Evolutionary conservation across 1,140 invertebrate genomes (phyloP).

Genomic region (Zaprionus nigranus): DNA sequence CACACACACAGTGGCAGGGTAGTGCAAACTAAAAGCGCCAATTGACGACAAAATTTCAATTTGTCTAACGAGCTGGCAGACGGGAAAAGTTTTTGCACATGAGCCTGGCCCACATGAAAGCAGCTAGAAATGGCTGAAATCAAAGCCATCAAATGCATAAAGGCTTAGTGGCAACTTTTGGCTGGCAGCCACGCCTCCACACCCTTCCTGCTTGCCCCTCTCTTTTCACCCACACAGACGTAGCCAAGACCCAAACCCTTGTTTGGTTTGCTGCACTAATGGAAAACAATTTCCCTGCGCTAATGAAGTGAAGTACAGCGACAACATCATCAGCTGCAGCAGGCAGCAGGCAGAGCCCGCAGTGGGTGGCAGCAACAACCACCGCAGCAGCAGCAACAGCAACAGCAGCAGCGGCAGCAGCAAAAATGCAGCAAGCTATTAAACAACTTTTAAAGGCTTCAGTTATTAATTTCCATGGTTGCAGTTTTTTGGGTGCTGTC

Average conservation of each 20-base stretch:
- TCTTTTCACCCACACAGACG: not conserved
- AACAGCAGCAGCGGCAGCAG: conserved; percentile 12
- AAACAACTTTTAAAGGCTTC: conserved; percentile 61
- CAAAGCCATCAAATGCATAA: conserved; percentile 82
- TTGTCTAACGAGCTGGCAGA: conserved; percentile 74
- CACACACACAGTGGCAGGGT: not conserved
- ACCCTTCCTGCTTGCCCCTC: not conserved
- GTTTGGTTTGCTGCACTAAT: conserved; percentile 45
- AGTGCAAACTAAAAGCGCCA: conserved; percentile 58
- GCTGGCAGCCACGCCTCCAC: conserved; percentile 6
- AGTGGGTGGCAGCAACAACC: conserved; percentile 7
- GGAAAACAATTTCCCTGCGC: conserved; percentile 69
- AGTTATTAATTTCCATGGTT: conserved; percentile 67
- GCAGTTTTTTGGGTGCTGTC: conserved; percentile 47
- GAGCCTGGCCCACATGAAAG: conserved; percentile 46
- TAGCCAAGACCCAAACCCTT: conserved; percentile 8
- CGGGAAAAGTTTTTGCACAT: conserved; percentile 63
- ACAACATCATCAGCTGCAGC: conserved; percentile 24
- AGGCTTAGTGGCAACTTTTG: conserved; percentile 64
- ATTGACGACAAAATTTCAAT: conserved; percentile 81
- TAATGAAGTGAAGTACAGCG: conserved; percentile 66
- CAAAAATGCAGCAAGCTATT: conserved; percentile 41
- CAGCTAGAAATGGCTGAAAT: conserved; percentile 52
- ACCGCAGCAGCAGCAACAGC: conserved; percentile 14
- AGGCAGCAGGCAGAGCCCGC: not conserved